Evolutionary conservation across 2,888 invertebrate species (phyloP).

Genomic region (Melinopterus prodromus): DNA sequence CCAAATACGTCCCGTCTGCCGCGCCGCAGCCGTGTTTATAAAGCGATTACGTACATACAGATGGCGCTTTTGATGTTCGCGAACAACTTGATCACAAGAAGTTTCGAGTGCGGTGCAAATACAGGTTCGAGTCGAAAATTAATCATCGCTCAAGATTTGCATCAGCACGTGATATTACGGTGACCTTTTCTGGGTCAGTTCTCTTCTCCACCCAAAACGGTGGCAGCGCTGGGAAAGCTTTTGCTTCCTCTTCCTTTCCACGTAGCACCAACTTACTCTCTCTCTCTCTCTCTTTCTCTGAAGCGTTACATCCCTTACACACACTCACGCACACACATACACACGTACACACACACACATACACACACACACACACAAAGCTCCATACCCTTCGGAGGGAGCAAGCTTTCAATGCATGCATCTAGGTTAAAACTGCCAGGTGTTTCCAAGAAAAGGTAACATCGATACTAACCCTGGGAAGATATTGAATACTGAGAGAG

Average conservation of each 20-base stretch:
- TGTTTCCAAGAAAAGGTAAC: neutral
- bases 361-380: neutral
- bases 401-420: neutral
- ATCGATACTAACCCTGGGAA: neutral
- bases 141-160: conserved; percentile 37
- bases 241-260: neutral
- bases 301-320: neutral
- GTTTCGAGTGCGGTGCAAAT: neutral
- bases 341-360: neutral
- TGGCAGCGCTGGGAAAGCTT: neutral
- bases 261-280: neutral
- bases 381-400: neutral
- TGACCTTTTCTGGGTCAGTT: conserved; percentile 39
- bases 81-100: neutral
- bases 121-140: conserved; percentile 13
- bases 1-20: neutral
- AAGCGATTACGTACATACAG: neutral
- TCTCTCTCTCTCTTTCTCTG: neutral
- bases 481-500: neutral
- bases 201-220: neutral
- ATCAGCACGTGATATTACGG: conserved; percentile 42
- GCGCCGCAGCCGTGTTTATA: neutral
- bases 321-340: neutral
- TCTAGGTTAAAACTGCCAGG: neutral
- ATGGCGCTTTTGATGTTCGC: neutral